These are phyloP conservation scores for Melanaphis sacchari DNA, from an alignment of 1,140 invertebrate species.

Conservation along the genomic window DNA sequence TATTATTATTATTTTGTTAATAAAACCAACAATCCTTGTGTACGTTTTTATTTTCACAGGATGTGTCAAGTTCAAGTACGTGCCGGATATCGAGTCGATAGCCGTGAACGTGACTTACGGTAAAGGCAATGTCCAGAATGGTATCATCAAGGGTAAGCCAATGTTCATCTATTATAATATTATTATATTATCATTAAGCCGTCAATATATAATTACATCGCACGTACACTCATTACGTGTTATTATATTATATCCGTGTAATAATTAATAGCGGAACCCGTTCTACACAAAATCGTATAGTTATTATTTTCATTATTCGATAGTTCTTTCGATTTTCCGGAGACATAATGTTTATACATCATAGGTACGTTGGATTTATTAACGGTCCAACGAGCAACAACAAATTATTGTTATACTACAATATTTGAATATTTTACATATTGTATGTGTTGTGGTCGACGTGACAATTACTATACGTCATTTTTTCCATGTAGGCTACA, in stretches of 20 bases:
- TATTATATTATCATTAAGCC: not conserved
- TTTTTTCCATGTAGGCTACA: not conserved
- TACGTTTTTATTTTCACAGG: not conserved
- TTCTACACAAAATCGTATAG: not conserved
- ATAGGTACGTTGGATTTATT: not conserved
- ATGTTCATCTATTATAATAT: no score
- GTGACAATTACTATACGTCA: not conserved
- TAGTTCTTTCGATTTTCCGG: not conserved
- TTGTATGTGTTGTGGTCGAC: not conserved
- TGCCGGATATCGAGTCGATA: constrained; percentile 48
- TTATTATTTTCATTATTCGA: not conserved
- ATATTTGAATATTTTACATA: not conserved
- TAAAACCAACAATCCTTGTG: not conserved
- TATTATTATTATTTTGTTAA: not conserved
- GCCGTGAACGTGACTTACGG: constrained; percentile 55
- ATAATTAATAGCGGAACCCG: not conserved
- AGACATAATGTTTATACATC: no score
- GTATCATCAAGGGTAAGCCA: constrained; percentile 49
- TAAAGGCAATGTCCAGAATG: constrained; percentile 48
- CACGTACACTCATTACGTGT: not conserved
- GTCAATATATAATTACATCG: not conserved
- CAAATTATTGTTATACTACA: not conserved
- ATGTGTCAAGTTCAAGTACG: constrained; percentile 54
- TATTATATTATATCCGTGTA: not conserved
- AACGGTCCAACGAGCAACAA: not conserved